Conservation (phyloP, 2,113 vertebrate species). For the Poeciliopsis occidentalis region DNA sequence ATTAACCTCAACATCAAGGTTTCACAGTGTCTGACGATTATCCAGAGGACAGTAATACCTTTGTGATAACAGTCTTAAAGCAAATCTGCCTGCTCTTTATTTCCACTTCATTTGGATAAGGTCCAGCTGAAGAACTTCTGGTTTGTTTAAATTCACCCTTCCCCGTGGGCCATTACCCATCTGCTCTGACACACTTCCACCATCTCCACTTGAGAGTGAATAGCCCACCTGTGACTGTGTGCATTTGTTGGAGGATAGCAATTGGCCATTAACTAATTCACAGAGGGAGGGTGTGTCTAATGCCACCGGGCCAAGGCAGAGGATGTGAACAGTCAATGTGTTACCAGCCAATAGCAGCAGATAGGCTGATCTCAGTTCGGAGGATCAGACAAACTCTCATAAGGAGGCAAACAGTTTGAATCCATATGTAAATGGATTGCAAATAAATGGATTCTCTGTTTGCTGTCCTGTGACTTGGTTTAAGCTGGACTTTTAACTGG, state of each 20-base stretch:
- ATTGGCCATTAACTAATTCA: conserved; percentile 68
- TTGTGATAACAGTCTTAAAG: no score
- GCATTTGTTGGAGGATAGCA: conserved; percentile 24
- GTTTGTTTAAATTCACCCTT: conserved; percentile 52
- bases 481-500: no score
- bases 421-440: no score
- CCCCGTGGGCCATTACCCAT: conserved; percentile 45
- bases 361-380: background rate
- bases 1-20: background rate
- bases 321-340: conserved; percentile 41
- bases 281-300: conserved; percentile 47
- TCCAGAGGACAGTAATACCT: conserved; percentile 1
- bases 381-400: background rate
- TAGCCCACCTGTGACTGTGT: conserved; percentile 30
- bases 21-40: conserved; percentile 9
- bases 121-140: conserved; percentile 43
- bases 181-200: conserved; percentile 28
- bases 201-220: conserved; percentile 8
- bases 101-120: conserved; percentile 38
- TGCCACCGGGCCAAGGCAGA: conserved; percentile 40
- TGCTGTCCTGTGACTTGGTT: no score
- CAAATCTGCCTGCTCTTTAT: conserved; percentile 55
- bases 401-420: no score
- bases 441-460: no score
- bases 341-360: background rate